A percentile compares a stretch with the other conserved stretches of the same genome.
Conservation (phyloP, 2,797 vertebrate genomes). For the Mus caroli region DNA sequence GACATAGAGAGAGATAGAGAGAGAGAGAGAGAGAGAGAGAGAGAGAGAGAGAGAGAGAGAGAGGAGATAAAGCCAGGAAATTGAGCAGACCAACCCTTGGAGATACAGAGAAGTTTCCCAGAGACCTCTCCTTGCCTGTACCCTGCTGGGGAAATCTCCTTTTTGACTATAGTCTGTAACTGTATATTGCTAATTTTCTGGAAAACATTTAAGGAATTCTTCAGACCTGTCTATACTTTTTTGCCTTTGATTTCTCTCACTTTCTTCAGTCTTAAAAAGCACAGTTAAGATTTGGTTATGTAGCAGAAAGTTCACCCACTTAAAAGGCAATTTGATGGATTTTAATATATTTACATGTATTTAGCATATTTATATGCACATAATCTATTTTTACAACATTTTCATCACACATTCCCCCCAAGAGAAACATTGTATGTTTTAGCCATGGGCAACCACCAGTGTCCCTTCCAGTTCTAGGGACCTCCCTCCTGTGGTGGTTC, state of each 20-base stretch:
- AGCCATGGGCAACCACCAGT: neutral
- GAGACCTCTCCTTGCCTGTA: too few relatives aligned
- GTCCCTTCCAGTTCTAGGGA: neutral
- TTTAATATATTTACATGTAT: constrained; percentile 49
- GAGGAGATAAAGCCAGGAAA: neutral
- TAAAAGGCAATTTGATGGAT: neutral
- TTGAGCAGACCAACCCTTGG: neutral
- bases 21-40: neutral
- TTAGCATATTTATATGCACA: neutral
- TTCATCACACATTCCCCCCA: neutral
- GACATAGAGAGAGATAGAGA: neutral
- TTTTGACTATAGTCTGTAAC: neutral
- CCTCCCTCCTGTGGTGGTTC: neutral
- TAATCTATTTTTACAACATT: constrained; percentile 15
- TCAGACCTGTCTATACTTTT: constrained; percentile 16
- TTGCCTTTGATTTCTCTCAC: constrained; percentile 2
- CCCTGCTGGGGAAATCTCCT: neutral
- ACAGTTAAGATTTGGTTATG: neutral
- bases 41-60: neutral
- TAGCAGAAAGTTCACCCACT: constrained; percentile 9
- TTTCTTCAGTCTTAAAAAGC: constrained; percentile 1
- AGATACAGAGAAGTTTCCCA: neutral
- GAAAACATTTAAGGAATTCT: constrained; percentile 20
- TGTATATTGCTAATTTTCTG: neutral
- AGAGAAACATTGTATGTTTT: neutral